Percentiles rank a stretch among this genome's conserved stretches.
Conservation (phyloP, 2,888 invertebrate genomes). For the Cheilosia scutellata region DNA sequence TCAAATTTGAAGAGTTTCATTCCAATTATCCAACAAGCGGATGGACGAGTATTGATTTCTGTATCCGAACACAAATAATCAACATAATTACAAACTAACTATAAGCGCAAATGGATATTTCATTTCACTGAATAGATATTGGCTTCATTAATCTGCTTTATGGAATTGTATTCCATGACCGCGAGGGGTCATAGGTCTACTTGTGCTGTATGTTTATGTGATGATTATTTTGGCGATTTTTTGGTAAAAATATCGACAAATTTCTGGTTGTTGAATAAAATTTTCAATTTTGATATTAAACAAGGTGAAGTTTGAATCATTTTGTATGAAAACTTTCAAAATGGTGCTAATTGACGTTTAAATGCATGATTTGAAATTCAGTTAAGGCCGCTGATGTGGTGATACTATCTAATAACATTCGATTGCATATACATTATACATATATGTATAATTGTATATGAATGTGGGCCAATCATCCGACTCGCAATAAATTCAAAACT, state of each 20-base stretch:
- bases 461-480: conserved; percentile 21
- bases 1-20: conserved; percentile 71
- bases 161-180: conserved; percentile 54
- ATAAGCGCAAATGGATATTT: conserved; percentile 59
- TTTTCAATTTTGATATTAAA: conserved; percentile 57
- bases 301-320: conserved; percentile 35
- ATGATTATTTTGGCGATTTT: not conserved
- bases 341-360: conserved; percentile 52
- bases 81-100: conserved; percentile 68
- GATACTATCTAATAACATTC: not conserved
- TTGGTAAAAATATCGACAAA: conserved; percentile 23
- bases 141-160: conserved; percentile 69
- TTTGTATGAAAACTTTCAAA: conserved; percentile 8
- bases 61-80: conserved; percentile 60
- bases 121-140: conserved; percentile 63
- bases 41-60: conserved; percentile 66
- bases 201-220: not conserved
- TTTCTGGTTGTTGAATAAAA: conserved; percentile 51
- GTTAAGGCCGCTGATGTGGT: conserved; percentile 14
- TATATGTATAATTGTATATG: too few relatives aligned
- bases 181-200: conserved; percentile 27
- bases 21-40: conserved; percentile 67
- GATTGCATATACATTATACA: conserved; percentile 16
- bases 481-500: conserved; percentile 49
- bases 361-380: conserved; percentile 42